Conservation (phyloP, 2,113 vertebrate genomes). For the Scatophagus argus region DNA sequence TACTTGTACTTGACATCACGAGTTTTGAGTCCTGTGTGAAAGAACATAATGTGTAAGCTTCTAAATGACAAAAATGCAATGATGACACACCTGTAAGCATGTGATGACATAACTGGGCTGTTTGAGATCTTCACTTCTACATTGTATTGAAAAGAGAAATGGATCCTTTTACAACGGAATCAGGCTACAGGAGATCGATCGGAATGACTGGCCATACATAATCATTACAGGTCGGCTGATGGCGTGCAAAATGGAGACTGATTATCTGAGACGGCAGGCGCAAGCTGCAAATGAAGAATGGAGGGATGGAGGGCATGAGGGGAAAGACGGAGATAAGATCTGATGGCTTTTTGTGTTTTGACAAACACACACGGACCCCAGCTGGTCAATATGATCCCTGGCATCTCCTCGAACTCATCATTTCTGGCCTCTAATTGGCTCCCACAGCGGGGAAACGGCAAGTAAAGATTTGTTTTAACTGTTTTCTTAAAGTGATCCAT, state of each 20-base stretch:
- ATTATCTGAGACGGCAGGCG: conserved; percentile 35
- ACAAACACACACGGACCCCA: background rate
- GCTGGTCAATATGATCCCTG: background rate
- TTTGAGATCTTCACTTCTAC: background rate
- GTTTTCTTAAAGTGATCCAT: conserved; percentile 14
- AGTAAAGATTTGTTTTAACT: background rate
- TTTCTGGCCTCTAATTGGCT: conserved; percentile 16
- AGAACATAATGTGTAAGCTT: background rate
- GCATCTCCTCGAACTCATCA: conserved; percentile 6
- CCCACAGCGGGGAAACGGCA: background rate
- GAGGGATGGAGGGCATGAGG: background rate
- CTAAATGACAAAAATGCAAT: background rate
- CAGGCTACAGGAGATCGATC: conserved; percentile 36
- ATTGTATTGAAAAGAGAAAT: conserved; percentile 20
- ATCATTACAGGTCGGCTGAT: conserved; percentile 57
- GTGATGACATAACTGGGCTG: background rate
- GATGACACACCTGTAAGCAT: background rate
- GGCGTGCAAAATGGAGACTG: conserved; percentile 57
- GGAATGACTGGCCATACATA: conserved; percentile 34
- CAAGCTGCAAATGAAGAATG: background rate
- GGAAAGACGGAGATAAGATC: background rate
- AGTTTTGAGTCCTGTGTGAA: conserved; percentile 7
- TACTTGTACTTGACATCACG: background rate
- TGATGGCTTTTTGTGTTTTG: background rate
- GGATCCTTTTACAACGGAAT: background rate